These are phyloP conservation scores for Pristionchus mayeri DNA, from an alignment of 2,888 invertebrate species.

Conservation along the genomic window DNA sequence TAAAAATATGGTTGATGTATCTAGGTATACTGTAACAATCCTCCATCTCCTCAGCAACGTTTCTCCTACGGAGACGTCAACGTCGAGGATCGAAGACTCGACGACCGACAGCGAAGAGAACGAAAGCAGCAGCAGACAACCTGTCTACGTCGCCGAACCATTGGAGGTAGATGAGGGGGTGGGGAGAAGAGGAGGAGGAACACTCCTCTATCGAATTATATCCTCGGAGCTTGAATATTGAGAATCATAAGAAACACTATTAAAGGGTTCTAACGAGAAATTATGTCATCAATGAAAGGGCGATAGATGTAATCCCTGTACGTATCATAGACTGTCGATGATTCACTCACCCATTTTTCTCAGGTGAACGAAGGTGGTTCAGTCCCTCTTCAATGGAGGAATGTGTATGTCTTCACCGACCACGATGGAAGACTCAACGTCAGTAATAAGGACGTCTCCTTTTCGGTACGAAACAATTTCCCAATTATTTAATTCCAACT, in stretches of 20 bases:
- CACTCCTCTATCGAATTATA: too few relatives aligned
- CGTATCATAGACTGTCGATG: too few relatives aligned
- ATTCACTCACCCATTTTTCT: neutral
- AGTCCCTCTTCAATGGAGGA: slow-evolving; percentile 70
- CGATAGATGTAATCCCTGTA: too few relatives aligned
- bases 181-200: neutral
- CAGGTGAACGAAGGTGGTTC: slow-evolving; percentile 69
- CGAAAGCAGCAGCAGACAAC: slow-evolving; percentile 48
- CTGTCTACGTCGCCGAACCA: slow-evolving; percentile 65
- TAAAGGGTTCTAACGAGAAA: too few relatives aligned
- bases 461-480: slow-evolving; percentile 54
- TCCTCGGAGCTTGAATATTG: too few relatives aligned
- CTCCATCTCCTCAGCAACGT: neutral
- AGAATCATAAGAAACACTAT: too few relatives aligned
- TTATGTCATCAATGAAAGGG: too few relatives aligned
- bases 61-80: neutral
- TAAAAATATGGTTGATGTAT: too few relatives aligned
- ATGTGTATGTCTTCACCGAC: slow-evolving; percentile 72
- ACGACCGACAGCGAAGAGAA: slow-evolving; percentile 37
- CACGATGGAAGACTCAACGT: slow-evolving; percentile 58
- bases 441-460: slow-evolving; percentile 63
- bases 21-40: too few relatives aligned
- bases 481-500: neutral
- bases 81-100: neutral
- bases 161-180: slow-evolving; percentile 61